Evolutionary conservation across 2,113 vertebrate genomes (phyloP).

Genomic region (Neolamprologus modestus): DNA sequence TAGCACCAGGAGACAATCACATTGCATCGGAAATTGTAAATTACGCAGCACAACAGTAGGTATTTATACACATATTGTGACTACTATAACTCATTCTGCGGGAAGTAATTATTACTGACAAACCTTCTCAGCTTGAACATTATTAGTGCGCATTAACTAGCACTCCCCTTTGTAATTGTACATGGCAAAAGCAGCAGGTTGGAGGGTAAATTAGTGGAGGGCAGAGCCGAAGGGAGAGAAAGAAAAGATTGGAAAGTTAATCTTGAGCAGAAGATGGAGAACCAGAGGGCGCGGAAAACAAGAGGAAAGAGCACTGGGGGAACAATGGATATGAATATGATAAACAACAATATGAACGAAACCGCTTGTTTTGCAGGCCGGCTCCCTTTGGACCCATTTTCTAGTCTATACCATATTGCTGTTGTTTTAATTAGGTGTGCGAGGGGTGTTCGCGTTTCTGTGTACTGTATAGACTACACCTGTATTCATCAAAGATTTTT

Average conservation of each 20-base stretch:
- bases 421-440: conserved; percentile 71
- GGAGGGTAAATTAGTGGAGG: conserved; percentile 74
- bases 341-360: conserved; percentile 53
- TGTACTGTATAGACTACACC: neutral
- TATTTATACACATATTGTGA: conserved; percentile 62
- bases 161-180: conserved; percentile 82
- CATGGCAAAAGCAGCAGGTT: conserved; percentile 75
- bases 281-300: neutral
- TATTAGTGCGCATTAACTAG: conserved; percentile 83
- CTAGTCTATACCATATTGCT: conserved; percentile 36
- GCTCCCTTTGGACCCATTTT: conserved; percentile 48
- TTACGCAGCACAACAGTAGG: conserved; percentile 53
- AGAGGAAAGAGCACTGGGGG: conserved; percentile 6
- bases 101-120: conserved; percentile 84
- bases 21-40: conserved; percentile 50
- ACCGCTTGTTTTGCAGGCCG: conserved; percentile 48
- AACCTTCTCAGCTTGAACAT: conserved; percentile 80
- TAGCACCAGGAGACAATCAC: conserved; percentile 26
- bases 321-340: conserved; percentile 42
- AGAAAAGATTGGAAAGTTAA: conserved; percentile 47
- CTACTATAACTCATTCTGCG: conserved; percentile 74
- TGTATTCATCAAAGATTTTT: neutral
- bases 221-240: conserved; percentile 48
- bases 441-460: neutral
- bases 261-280: conserved; percentile 38